Conservation (phyloP, 2,797 vertebrate genomes). For the Neosalanx taihuensis region DNA sequence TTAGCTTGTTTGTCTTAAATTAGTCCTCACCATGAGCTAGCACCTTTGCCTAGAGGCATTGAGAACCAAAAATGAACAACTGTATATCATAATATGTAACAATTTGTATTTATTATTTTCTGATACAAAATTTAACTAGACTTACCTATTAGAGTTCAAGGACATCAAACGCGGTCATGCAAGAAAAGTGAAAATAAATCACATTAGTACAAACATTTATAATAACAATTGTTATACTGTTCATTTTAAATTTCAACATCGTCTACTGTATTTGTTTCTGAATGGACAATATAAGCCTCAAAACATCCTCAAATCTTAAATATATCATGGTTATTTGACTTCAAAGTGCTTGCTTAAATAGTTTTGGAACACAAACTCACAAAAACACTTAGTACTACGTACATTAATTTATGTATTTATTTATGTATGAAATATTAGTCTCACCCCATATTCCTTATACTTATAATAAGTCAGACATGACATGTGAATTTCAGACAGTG, state of each 20-base stretch:
- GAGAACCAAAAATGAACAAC: background rate
- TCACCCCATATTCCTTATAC: background rate
- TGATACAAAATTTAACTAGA: too few relatives aligned
- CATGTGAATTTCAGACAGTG: background rate
- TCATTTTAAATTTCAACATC: background rate
- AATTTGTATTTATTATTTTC: too few relatives aligned
- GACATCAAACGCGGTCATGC: constrained; percentile 21
- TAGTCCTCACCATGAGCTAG: constrained; percentile 10
- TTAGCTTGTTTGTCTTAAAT: constrained; percentile 25
- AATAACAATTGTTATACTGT: background rate
- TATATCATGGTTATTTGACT: background rate
- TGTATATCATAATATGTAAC: background rate
- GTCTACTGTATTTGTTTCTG: background rate
- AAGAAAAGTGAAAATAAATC: constrained; percentile 2
- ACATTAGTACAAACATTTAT: background rate
- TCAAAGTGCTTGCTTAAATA: background rate
- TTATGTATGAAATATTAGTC: background rate
- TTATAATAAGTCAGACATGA: background rate
- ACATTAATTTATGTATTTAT: background rate
- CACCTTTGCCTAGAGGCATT: background rate
- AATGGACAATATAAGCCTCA: background rate
- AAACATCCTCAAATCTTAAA: background rate
- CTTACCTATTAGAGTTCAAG: constrained; percentile 46
- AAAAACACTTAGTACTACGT: background rate
- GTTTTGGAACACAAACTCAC: background rate